Conservation (phyloP, 2,888 invertebrate genomes). For the Heliconius hortense region DNA sequence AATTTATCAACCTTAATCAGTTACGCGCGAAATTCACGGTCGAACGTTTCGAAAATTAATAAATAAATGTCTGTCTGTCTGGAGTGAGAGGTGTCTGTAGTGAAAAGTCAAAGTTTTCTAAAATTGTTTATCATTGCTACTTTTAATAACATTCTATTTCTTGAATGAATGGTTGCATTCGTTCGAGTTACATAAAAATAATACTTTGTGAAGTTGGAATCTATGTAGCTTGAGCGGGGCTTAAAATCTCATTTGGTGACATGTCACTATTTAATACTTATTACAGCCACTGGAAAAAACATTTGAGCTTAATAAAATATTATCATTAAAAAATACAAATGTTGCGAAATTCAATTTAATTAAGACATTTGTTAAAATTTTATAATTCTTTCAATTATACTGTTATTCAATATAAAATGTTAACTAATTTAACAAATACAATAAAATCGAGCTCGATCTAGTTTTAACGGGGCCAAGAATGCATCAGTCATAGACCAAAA, state of each 20-base stretch:
- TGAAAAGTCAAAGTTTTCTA: slow-evolving; percentile 18
- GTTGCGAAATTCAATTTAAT: no score
- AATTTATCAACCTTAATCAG: slow-evolving; percentile 38
- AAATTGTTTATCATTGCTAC: background rate
- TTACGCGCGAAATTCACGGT: slow-evolving; percentile 32
- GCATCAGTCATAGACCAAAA: slow-evolving; percentile 7
- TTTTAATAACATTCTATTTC: background rate
- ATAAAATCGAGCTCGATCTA: slow-evolving; percentile 50
- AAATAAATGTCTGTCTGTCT: slow-evolving; percentile 16
- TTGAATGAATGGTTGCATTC: background rate
- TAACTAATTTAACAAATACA: slow-evolving; percentile 42
- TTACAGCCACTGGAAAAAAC: background rate
- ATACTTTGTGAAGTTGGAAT: background rate
- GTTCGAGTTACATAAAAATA: background rate
- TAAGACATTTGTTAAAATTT: no score
- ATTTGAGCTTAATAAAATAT: background rate
- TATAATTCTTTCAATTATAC: no score
- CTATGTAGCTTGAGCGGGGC: background rate
- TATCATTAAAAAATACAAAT: no score
- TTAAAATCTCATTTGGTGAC: background rate
- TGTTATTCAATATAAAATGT: background rate
- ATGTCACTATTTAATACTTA: background rate
- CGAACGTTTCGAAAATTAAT: slow-evolving; percentile 27
- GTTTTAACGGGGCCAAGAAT: slow-evolving; percentile 45
- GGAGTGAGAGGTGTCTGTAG: slow-evolving; percentile 2